phyloP scores from a whole-genome alignment of 2,888 invertebrate species.

The Hypselothyrea guttata region DNA sequence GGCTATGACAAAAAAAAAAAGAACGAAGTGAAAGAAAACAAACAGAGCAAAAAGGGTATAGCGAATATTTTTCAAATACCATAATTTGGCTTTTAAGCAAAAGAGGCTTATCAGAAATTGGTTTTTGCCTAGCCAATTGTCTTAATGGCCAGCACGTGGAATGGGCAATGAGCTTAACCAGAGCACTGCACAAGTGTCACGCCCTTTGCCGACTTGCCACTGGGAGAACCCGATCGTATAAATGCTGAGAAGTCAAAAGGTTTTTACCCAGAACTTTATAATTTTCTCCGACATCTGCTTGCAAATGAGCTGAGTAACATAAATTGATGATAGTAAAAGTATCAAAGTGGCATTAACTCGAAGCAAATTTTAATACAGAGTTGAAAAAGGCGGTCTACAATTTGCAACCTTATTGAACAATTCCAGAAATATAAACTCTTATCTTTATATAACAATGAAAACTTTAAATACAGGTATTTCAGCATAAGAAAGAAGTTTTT shows the following conservation, averaged over 20 bases:
- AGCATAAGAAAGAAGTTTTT: too few species aligned
- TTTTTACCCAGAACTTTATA: conserved; percentile 21
- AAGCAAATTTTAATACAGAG: too few species aligned
- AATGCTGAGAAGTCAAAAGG: too few species aligned
- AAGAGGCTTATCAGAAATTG: conserved; percentile 76
- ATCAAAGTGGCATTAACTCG: too few species aligned
- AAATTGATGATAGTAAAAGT: too few species aligned
- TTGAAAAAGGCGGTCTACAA: too few species aligned
- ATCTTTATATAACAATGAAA: too few species aligned
- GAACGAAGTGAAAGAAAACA: conserved; percentile 1
- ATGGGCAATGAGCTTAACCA: conserved; percentile 47
- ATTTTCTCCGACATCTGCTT: conserved; percentile 6
- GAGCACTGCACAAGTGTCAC: conserved; percentile 46
- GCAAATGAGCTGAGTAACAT: too few species aligned
- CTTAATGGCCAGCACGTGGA: conserved; percentile 63
- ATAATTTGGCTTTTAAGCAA: conserved; percentile 77
- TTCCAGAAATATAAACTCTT: too few species aligned
- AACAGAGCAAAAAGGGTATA: conserved; percentile 28
- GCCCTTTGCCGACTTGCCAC: neutral
- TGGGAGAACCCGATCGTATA: conserved; percentile 3
- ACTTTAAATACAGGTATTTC: too few species aligned
- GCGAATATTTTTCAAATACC: conserved; percentile 61
- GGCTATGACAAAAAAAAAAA: conserved; percentile 13
- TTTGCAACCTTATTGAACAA: too few species aligned
- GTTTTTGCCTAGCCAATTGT: conserved; percentile 75